Evolutionary conservation across 2,113 vertebrate species (phyloP).

Genomic region (Ranitomeya variabilis): DNA sequence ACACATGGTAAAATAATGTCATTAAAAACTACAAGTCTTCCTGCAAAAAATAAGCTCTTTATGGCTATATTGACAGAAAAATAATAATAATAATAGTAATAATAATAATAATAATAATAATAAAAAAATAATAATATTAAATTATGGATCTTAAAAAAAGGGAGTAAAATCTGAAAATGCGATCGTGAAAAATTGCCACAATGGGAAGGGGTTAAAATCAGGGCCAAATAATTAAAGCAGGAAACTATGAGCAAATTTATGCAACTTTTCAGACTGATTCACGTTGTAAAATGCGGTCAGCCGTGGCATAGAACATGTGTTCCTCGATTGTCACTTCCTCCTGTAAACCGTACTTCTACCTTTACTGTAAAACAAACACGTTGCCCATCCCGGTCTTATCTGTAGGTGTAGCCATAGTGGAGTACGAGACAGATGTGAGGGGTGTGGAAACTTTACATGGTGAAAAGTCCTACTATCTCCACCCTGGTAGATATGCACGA

Average conservation of each 20-base stretch:
- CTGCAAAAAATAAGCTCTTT: no score
- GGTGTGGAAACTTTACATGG: neutral
- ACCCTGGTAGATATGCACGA: neutral
- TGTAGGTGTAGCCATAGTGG: neutral
- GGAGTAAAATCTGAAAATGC: no score
- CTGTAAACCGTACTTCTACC: neutral
- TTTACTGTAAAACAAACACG: conserved; percentile 25
- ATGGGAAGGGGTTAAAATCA: neutral
- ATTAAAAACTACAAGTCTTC: no score
- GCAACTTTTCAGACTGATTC: neutral
- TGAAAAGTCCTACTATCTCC: neutral
- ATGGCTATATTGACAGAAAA: no score
- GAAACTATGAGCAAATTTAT: neutral
- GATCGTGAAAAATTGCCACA: no score
- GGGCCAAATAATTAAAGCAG: neutral
- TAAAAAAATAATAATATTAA: no score
- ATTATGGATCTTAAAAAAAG: no score
- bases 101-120: no score
- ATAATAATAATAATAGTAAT: no score
- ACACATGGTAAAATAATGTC: no score
- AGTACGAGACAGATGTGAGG: conserved; percentile 14
- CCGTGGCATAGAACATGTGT: neutral
- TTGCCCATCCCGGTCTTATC: conserved; percentile 46
- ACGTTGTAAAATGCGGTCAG: neutral
- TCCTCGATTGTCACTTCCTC: neutral